These are phyloP conservation scores for Caenorhabditis angaria DNA, from an alignment of 2,888 invertebrate species.

Conservation along the genomic window DNA sequence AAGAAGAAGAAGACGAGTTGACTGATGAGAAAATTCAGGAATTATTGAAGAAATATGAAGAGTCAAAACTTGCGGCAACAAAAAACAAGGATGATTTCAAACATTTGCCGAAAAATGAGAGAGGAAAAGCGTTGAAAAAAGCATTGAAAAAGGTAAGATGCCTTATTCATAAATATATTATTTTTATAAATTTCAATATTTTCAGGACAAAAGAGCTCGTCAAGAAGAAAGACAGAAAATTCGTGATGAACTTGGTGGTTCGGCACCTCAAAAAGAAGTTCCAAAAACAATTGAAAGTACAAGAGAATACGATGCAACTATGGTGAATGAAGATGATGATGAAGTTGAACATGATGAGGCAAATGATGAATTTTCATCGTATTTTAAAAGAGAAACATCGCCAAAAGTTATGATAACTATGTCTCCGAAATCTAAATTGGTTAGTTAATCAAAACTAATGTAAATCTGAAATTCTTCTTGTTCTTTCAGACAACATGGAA, in stretches of 20 bases:
- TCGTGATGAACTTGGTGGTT: conserved; percentile 65
- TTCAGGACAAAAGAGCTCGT: conserved; percentile 66
- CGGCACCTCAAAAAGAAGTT: conserved; percentile 77
- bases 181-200: too few relatives aligned
- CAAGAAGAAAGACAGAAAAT: conserved; percentile 61
- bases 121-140: conserved; percentile 50
- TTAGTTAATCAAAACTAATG: conserved; percentile 52
- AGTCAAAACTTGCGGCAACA: conserved; percentile 32
- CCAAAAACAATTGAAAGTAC: conserved; percentile 94
- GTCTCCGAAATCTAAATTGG: conserved; percentile 85
- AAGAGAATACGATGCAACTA: conserved; percentile 90
- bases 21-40: conserved; percentile 37
- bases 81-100: conserved; percentile 47
- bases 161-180: neutral
- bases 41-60: conserved; percentile 43
- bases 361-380: conserved; percentile 87
- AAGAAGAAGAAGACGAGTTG: conserved; percentile 24
- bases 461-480: neutral
- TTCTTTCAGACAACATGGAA: conserved; percentile 75
- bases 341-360: conserved; percentile 77
- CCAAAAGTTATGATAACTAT: conserved; percentile 97
- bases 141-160: conserved; percentile 41
- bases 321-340: conserved; percentile 79
- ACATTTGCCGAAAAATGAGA: conserved; percentile 49
- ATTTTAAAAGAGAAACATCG: conserved; percentile 85